These are phyloP conservation scores for Brachymystax lenok DNA, from an alignment of 2,797 vertebrate species.

Conservation along the genomic window DNA sequence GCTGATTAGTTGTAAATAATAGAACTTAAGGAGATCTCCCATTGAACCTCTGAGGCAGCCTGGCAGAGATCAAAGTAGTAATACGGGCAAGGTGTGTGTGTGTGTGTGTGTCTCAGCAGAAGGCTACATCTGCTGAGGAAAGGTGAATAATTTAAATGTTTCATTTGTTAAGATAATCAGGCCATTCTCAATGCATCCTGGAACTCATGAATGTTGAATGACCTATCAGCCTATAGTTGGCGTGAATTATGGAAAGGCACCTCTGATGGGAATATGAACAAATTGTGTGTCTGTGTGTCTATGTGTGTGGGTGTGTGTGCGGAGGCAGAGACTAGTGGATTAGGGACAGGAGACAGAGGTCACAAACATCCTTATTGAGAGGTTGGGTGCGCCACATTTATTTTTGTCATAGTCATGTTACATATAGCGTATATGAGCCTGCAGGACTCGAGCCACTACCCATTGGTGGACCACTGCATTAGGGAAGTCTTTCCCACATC, in stretches of 20 bases:
- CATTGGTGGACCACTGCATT: not conserved
- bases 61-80: conserved; percentile 40
- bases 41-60: conserved; percentile 59
- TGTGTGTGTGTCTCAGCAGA: conserved; percentile 24
- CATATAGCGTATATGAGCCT: not conserved
- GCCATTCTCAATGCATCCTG: conserved; percentile 96
- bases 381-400: not conserved
- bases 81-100: conserved; percentile 41
- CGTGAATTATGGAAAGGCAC: conserved; percentile 98
- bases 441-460: not conserved
- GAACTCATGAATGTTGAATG: conserved; percentile 99
- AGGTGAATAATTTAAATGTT: conserved; percentile 94
- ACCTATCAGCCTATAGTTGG: conserved; percentile 99
- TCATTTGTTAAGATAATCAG: conserved; percentile 99
- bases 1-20: conserved; percentile 71
- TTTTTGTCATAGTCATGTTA: not conserved
- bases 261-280: conserved; percentile 94
- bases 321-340: not conserved
- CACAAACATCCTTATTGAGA: not conserved
- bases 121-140: conserved; percentile 10
- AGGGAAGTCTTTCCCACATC: not conserved
- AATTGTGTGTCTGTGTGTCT: conserved; percentile 44
- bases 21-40: conserved; percentile 64
- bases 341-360: not conserved
- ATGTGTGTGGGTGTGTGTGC: not conserved